Percentiles rank a stretch among this genome's conserved stretches.
Evolutionary conservation across 2,888 invertebrate species (phyloP).

Genomic region (Sesia bembeciformis): DNA sequence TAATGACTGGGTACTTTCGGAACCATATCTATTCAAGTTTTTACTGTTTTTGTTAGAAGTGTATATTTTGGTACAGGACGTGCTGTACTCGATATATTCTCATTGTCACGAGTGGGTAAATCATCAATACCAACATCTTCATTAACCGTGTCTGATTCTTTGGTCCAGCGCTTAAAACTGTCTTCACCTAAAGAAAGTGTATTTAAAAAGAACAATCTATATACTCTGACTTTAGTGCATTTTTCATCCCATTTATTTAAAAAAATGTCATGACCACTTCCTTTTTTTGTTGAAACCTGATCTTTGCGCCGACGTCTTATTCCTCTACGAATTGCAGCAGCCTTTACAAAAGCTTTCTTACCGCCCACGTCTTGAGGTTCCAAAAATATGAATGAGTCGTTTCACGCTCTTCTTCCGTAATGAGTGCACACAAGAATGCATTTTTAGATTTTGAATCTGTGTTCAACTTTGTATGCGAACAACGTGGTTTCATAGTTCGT

Average conservation of each 20-base stretch:
- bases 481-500: neutral
- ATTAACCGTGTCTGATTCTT: neutral
- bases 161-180: neutral
- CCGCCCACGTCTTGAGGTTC: neutral
- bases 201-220: neutral
- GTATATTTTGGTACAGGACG: too few species aligned
- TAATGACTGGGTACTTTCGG: too few species aligned
- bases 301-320: neutral
- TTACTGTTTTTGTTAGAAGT: neutral
- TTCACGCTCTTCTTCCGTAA: neutral
- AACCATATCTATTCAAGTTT: neutral
- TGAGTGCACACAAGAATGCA: neutral
- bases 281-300: neutral
- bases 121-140: neutral
- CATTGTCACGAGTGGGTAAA: too few species aligned
- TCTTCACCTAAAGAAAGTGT: neutral
- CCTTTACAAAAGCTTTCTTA: neutral
- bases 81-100: too few species aligned
- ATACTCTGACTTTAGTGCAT: neutral
- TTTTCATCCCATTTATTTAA: neutral
- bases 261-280: neutral
- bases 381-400: neutral
- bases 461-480: neutral
- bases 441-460: neutral
- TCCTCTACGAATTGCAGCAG: neutral